Evolutionary conservation across 1,140 invertebrate species (phyloP), one percentile per base, ranked within the genome.

Genomic region (Aphidius gifuensis): DNA sequence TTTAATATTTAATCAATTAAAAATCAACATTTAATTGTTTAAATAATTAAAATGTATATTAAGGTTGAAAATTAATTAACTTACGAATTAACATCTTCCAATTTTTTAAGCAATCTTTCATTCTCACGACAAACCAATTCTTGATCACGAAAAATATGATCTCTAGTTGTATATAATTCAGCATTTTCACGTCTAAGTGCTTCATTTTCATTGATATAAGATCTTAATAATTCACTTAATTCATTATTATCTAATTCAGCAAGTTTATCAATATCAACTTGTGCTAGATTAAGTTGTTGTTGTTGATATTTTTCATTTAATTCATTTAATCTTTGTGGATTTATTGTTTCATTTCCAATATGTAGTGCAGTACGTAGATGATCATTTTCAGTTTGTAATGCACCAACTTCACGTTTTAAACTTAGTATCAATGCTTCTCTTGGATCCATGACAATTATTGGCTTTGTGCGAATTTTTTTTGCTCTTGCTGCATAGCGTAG

Each of bases 381-480:
- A 60, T 94, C 90, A 71, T 99, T 98, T 81, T 99, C 96, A 65
- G 88, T 88, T 71, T 96, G 88, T 40, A 97, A 84, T 3, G 92
- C 89, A 60, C 88, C 85, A 6, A 98, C 88, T 81, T 97, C 94
- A 48, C 92, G 81, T 78, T 96, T 96, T 46, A 98, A 75, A 71
- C 88, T 93, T 6, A 97, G 75, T 65, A 98, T 97, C 2, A 97
- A 77, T 11, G 93, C 92, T 75, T 97, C 95, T 62, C 94, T 81
- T 0, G 94, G 93, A 79, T 98, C 94, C 93, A 97, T 96, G 76
- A 93, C 88, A n/a, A 95, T 88, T 47, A 95, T 86, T 0, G 93
- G 93, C 75, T 94, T 94, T 0, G 92, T 93, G 69, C 89, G 87
- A 59, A 96, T 95, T 72, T 88, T 88, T 78, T 94, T 95, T 0